These are phyloP conservation scores for Chromis chromis DNA, from an alignment of 2,797 vertebrate species.

Conservation along the genomic window DNA sequence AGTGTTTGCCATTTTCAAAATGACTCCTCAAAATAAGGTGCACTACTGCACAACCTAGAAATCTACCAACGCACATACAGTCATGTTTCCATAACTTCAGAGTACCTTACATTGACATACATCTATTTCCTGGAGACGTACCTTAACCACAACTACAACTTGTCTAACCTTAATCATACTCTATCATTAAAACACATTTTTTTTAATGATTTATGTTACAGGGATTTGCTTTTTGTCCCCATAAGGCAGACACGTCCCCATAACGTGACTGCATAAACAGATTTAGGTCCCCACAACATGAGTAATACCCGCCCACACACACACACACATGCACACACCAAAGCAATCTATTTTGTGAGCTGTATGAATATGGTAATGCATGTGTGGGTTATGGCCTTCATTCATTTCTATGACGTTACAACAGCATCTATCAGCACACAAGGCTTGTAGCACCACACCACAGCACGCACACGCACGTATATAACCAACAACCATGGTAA, in stretches of 20 bases:
- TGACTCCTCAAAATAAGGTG: conserved; percentile 55
- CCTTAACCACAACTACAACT: too few species aligned
- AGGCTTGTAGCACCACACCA: conserved; percentile 21
- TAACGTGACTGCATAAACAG: too few species aligned
- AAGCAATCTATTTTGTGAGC: conserved; percentile 58
- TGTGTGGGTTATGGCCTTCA: conserved; percentile 69
- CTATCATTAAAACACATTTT: too few species aligned
- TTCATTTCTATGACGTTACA: conserved; percentile 63
- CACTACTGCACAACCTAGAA: conserved; percentile 32
- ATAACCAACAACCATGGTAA: conserved; percentile 8
- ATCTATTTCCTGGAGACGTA: too few species aligned
- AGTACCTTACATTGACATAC: too few species aligned
- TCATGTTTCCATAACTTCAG: too few species aligned
- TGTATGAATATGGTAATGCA: conserved; percentile 70
- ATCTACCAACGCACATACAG: conserved; percentile 5
- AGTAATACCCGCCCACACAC: neutral
- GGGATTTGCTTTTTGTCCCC: too few species aligned
- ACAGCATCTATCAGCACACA: conserved; percentile 64
- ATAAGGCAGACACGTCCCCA: too few species aligned
- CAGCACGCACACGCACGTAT: conserved; percentile 5
- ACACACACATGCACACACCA: conserved; percentile 12
- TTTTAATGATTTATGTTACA: too few species aligned
- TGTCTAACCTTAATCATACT: too few species aligned
- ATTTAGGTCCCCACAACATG: too few species aligned
- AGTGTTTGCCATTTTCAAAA: conserved; percentile 57